A percentile compares a stretch with the other conserved stretches of the same genome.
phyloP scores from a whole-genome alignment of 2,888 invertebrate species.

The Limnephilus lunatus region DNA sequence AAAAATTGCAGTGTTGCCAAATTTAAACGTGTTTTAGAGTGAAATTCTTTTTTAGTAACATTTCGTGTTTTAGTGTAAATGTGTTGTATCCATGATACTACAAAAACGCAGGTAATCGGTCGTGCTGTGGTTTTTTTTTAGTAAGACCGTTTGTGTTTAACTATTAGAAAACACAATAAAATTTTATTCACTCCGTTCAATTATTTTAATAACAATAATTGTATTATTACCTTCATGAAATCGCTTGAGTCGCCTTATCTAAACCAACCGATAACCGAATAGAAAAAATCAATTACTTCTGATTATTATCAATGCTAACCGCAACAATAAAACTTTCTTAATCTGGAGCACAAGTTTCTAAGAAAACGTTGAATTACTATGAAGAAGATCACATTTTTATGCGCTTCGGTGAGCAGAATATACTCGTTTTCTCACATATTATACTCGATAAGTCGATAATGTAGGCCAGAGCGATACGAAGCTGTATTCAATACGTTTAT shows the following conservation, averaged over 20 bases:
- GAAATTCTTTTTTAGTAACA: too few species aligned
- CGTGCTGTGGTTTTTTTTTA: too few species aligned
- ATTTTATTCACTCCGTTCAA: neutral
- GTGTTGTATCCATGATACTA: too few species aligned
- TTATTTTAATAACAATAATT: neutral
- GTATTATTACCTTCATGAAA: neutral
- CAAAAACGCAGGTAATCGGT: too few species aligned
- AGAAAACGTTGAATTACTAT: neutral
- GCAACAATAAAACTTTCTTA: neutral
- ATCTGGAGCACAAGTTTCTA: neutral
- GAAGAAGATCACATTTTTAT: neutral
- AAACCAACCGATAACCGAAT: neutral
- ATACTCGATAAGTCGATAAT: neutral
- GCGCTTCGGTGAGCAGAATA: neutral
- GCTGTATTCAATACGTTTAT: neutral
- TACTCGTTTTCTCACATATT: neutral
- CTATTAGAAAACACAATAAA: neutral
- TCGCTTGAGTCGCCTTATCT: neutral
- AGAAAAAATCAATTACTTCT: neutral
- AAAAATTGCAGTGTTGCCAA: too few species aligned
- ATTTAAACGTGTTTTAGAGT: too few species aligned
- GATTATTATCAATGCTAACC: neutral
- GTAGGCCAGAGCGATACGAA: neutral
- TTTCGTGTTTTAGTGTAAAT: too few species aligned
- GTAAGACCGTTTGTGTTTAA: neutral